Evolutionary conservation across 2,888 invertebrate species (phyloP), one percentile per base, ranked within the genome.

Genomic region (Parnassius mnemosyne): DNA sequence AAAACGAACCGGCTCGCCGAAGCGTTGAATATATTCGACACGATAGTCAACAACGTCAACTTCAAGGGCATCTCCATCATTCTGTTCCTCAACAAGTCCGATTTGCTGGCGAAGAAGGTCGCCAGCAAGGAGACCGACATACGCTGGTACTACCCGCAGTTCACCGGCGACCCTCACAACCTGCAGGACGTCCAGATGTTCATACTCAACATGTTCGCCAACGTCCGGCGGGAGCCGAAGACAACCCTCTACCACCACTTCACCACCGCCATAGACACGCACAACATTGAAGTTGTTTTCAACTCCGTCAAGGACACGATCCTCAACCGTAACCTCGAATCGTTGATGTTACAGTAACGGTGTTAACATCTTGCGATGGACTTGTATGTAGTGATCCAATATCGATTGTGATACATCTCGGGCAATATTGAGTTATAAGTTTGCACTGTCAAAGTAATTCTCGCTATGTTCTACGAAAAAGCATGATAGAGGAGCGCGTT

Each of bases 261-360:
- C 86, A 99, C 99, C 43, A 99, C 98, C 64, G 99, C 99, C 77
- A 97, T 99, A 75, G 98, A 99, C 91, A 99, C 99, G 53, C 97
- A 98, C 87, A 99, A 99, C 86, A 99, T 99, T 71, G 97, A 98
- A 87, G 95, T 98, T 69, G 99, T 99, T 53, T 99, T 99, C 91
- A 97, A 97, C 85, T 98, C 98, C 41, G 99, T 99, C 53, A 98
- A 98, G 89, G 98, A 99, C 89, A 98, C 98, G 52, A 99, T 99
- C 79, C 93, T 99, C 69, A 97, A 98, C 83, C 94, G 98, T 72
- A 99, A 99, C 89, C 93, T 99, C 69, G 96, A 97, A 84, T 96
- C 96, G 69, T 93, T 99, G 59, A 98, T 99, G 98, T 92, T 99
- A 76, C 96, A 97, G 92, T 97, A 92, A 94, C 81, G 69, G 2